Base-by-base conservation (phyloP, 1,140 invertebrate species). In the Papilio polytes region DNA sequence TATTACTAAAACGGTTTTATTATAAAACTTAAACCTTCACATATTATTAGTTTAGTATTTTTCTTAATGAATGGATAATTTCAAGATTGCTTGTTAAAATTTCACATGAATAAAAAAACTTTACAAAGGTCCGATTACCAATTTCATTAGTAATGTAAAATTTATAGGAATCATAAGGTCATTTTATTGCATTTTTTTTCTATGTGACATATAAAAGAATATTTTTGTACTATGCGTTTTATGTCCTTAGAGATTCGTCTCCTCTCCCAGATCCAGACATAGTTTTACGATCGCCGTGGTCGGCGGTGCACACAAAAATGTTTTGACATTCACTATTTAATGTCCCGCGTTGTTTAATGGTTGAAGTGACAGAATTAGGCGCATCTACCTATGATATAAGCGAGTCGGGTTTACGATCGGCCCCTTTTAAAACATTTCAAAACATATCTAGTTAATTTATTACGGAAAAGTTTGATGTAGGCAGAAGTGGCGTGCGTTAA, bases 281-380 rank as follows among this genome's bases (percentile, higher is more conserved):
- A 46, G 41, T 51, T 74, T 74, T 74, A 78, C 53, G 74, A 78
- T 9, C 51, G 13, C 48, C 3, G 15, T 31, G 31, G 56, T 18
- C 20, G 31, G 20, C 31, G 31, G 36, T 70, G 63, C 63, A 70
- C 63, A 70, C 63, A 70, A 70, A 63, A 78, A 63, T 78, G 56
- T 78, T 78, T 59, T 78, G 77, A 78, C 77, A 78, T n/a, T n/a
- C 53, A 51, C 74, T 53, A 76, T 76, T 76, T 76, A 76, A 76
- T 51, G 46, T 20, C 73, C 73, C 41, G n/a, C 74, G 77, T 56
- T 44, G 56, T 63, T 78, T 78, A 78, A 66, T 78, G 77, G 77
- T 63, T 63, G 20, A 78, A 26, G 77, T 78, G 77, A 78, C 77
- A 66, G 77, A 78, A 63, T 66, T 78, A 78, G 77, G 53, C n/a